Percentiles rank a stretch among this genome's conserved stretches.
These are phyloP conservation scores for Kryptopterus vitreolus DNA, from an alignment of 2,797 vertebrate genomes.

Conservation along the genomic window DNA sequence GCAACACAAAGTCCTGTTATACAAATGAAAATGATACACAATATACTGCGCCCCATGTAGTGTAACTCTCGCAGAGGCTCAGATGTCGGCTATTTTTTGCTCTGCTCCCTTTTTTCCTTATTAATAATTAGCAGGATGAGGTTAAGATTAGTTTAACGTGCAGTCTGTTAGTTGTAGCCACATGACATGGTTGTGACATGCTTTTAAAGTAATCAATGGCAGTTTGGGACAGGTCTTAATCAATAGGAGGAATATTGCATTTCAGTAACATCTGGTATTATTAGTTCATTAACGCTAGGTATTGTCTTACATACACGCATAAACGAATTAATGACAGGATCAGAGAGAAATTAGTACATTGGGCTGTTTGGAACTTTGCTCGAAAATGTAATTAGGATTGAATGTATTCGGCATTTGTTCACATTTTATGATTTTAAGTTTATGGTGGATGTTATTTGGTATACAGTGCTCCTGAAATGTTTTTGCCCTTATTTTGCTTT, in stretches of 20 bases:
- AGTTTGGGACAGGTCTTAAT: constrained; percentile 52
- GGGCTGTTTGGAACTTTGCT: not conserved
- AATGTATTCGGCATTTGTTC: too few species aligned
- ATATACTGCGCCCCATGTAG: not conserved
- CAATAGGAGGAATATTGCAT: constrained; percentile 56
- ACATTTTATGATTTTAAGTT: too few species aligned
- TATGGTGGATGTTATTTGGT: not conserved
- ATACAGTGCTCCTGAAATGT: not conserved
- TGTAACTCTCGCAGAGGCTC: not conserved
- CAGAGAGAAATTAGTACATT: constrained; percentile 1
- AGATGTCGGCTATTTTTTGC: constrained; percentile 18
- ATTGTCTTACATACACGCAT: constrained; percentile 48
- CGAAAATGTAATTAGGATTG: not conserved
- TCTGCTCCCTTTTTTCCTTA: constrained; percentile 1
- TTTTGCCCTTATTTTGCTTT: not conserved
- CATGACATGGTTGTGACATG: constrained; percentile 39
- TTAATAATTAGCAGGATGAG: constrained; percentile 20
- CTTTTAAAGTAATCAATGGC: constrained; percentile 57
- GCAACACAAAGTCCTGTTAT: not conserved
- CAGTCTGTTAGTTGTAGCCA: constrained; percentile 38
- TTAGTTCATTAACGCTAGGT: constrained; percentile 46
- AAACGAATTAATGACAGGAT: constrained; percentile 42
- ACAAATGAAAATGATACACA: not conserved
- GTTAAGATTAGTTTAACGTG: constrained; percentile 35
- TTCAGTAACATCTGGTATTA: constrained; percentile 48